Evolutionary conservation across 2,113 vertebrate species (phyloP).

Genomic region (Channa argus): DNA sequence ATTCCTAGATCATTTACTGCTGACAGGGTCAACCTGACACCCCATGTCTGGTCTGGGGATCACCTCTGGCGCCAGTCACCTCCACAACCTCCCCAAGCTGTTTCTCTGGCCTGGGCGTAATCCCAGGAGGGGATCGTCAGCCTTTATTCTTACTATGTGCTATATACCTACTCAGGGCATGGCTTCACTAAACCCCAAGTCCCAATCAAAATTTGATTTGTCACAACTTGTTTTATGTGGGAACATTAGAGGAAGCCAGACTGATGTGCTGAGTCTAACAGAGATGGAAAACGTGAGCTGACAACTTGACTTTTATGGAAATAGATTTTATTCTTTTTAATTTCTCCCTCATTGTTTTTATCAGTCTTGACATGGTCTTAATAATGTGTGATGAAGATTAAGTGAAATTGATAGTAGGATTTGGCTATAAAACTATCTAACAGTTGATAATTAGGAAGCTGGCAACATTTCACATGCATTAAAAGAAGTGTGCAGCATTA

Average conservation of each 20-base stretch:
- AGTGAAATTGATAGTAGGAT: no score
- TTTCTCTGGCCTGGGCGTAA: conserved; percentile 1
- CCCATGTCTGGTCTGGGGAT: conserved; percentile 39
- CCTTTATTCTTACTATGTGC: background rate
- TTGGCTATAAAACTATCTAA: no score
- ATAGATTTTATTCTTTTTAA: no score
- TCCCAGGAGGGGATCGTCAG: background rate
- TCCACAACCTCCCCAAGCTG: conserved; percentile 25
- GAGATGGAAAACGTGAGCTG: background rate
- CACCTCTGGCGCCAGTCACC: conserved; percentile 40
- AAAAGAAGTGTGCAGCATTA: no score
- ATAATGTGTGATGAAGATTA: background rate
- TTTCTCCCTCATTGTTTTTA: background rate
- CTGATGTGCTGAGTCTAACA: background rate
- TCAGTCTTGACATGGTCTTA: background rate
- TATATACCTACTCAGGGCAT: background rate
- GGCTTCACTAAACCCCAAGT: background rate
- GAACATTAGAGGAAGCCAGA: background rate
- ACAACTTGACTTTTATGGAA: background rate
- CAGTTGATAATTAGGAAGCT: no score
- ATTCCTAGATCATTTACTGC: conserved; percentile 61
- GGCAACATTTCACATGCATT: no score
- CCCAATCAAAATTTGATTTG: background rate
- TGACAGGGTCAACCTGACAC: conserved; percentile 70
- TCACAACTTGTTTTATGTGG: background rate